These are phyloP conservation scores for Thamnophis sirtalis DNA, from an alignment of 2,113 vertebrate species.

Conservation along the genomic window DNA sequence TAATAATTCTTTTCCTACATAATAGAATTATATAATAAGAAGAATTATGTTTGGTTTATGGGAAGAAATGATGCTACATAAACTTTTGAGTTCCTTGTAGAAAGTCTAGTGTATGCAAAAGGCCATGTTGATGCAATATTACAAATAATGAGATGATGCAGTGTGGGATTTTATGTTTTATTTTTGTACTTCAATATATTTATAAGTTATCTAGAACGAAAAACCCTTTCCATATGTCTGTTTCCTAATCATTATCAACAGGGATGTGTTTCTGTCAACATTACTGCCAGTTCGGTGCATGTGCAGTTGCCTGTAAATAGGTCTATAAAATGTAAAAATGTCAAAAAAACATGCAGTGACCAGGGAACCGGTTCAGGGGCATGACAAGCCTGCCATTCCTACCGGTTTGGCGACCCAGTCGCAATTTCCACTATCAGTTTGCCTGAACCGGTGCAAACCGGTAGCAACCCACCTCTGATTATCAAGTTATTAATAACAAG, in stretches of 20 bases:
- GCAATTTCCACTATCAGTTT: too few relatives aligned
- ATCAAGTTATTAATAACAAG: background rate
- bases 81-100: background rate
- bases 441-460: too few relatives aligned
- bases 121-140: background rate
- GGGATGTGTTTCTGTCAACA: too few relatives aligned
- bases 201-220: conserved; percentile 21
- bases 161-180: background rate
- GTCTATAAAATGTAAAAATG: too few relatives aligned
- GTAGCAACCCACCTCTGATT: too few relatives aligned
- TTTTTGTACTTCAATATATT: conserved; percentile 14
- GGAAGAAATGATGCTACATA: background rate
- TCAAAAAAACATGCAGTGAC: too few relatives aligned
- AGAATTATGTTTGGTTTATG: background rate
- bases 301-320: too few relatives aligned
- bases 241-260: background rate
- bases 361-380: too few relatives aligned
- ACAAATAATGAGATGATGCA: background rate
- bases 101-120: background rate
- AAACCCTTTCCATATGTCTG: conserved; percentile 33
- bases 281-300: too few relatives aligned
- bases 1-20: background rate
- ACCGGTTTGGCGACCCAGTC: too few relatives aligned
- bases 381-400: too few relatives aligned
- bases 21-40: background rate